Evolutionary conservation across 2,888 invertebrate species (phyloP), one percentile per base, ranked within the genome.

Genomic region (Polyploca ridens): DNA sequence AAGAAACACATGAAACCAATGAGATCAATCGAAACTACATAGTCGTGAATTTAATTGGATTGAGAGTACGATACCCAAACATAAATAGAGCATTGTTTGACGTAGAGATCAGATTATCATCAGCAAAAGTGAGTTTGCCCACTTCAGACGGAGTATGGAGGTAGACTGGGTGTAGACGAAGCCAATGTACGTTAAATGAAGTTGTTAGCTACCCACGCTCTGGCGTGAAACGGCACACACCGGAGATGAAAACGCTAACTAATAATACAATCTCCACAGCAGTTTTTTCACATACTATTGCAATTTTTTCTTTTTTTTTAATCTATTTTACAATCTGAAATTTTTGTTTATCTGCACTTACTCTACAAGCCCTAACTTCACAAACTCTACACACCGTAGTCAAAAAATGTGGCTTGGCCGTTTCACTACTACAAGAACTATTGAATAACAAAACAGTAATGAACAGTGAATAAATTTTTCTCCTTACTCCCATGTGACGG

Each of bases 131-230:
- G 6, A 1, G 16, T 8, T 54, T 54, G 3, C n/a, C n/a, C 0
- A 54, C n/a, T 54, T 54, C 54, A 54, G 10, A 19, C 19, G 10
- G 19, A 54, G 54, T 54, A 19, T 3, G 19, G 8, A 54, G 46
- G 46, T n/a, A 54, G 54, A 54, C 16, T 41, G 41, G 54, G 54
- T 54, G 19, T 19, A 54, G 19, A 54, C 54, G 54, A 54, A 19
- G 54, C 54, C 19, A 54, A 54, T 8, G 54, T 54, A 54, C 54
- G 54, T 54, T 19, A 54, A 54, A 54, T 54, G 16, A 54, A 54
- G 16, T 8, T 54, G 16, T 54, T 54, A 19, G 19, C 16, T 54
- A 54, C 49, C 49, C 7, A 54, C 49, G 7, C 49, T 19, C 8
- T 54, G 10, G 16, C 49, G 49, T 54, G 16, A 54, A 10, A 8